Conservation (phyloP, 2,888 invertebrate species). For the Allophyes oxyacanthae region DNA sequence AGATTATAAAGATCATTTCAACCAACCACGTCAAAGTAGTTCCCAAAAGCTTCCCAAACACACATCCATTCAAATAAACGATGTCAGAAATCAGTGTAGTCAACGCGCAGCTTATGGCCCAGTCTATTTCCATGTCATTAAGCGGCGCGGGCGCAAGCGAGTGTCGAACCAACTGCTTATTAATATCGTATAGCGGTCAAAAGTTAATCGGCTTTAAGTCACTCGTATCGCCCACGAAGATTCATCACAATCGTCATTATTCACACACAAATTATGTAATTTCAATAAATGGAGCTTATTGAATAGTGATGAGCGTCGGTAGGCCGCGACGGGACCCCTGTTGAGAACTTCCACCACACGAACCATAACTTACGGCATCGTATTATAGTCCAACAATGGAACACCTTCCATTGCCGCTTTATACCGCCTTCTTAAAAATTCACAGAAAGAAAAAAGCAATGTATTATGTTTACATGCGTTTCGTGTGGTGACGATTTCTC, state of each 20-base stretch:
- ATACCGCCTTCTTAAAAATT: neutral
- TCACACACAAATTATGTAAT: slow-evolving; percentile 90
- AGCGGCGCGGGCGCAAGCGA: slow-evolving; percentile 48
- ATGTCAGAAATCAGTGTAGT: slow-evolving; percentile 70
- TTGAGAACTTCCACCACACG: slow-evolving; percentile 62
- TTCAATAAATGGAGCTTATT: slow-evolving; percentile 89
- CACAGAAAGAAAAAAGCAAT: slow-evolving; percentile 47
- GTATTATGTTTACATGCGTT: slow-evolving; percentile 37
- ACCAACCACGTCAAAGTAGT: slow-evolving; percentile 8
- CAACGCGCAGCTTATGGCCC: slow-evolving; percentile 57
- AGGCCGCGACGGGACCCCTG: slow-evolving; percentile 82
- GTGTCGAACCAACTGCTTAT: slow-evolving; percentile 81
- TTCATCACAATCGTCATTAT: slow-evolving; percentile 89
- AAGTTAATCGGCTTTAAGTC: slow-evolving; percentile 89
- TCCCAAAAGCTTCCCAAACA: slow-evolving; percentile 54
- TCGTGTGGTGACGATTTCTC: slow-evolving; percentile 24
- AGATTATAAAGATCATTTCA: slow-evolving; percentile 10
- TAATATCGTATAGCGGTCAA: slow-evolving; percentile 86
- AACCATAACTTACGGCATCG: slow-evolving; percentile 55
- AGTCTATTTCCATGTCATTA: slow-evolving; percentile 85
- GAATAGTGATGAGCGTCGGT: slow-evolving; percentile 89
- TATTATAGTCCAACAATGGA: slow-evolving; percentile 46
- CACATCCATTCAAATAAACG: slow-evolving; percentile 69
- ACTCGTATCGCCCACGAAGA: slow-evolving; percentile 88
- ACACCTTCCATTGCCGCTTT: slow-evolving; percentile 52